These are phyloP conservation scores for Ophion obscuratus DNA, from an alignment of 2,888 invertebrate species.

Conservation along the genomic window DNA sequence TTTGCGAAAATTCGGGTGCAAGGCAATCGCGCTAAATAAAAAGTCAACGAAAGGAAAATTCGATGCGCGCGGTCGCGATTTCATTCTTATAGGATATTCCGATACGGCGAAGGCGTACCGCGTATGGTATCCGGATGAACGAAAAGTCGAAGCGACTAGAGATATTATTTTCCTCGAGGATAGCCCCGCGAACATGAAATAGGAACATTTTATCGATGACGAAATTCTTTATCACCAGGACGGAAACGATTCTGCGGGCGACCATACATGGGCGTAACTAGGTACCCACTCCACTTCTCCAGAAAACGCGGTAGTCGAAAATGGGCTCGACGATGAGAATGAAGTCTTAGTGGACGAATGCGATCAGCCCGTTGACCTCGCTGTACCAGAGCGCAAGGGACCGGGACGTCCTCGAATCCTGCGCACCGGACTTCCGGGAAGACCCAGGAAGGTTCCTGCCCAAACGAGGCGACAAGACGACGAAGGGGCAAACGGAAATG, in stretches of 20 bases:
- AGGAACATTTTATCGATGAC: not conserved
- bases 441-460: too few relatives aligned
- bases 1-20: conserved; percentile 52
- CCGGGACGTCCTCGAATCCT: too few relatives aligned
- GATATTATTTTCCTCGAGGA: too few relatives aligned
- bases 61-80: conserved; percentile 28
- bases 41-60: conserved; percentile 59
- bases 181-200: not conserved
- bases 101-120: conserved; percentile 12
- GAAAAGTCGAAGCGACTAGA: not conserved
- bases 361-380: too few relatives aligned
- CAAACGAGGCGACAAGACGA: too few relatives aligned
- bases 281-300: too few relatives aligned
- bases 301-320: not conserved
- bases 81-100: conserved; percentile 14
- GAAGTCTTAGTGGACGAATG: too few relatives aligned
- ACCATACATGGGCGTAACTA: too few relatives aligned
- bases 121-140: not conserved
- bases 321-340: not conserved
- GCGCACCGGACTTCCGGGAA: too few relatives aligned
- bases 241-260: not conserved
- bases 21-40: conserved; percentile 42
- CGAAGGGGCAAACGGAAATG: too few relatives aligned
- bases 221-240: not conserved
- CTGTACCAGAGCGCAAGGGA: too few relatives aligned